phyloP scores from a whole-genome alignment of 2,888 invertebrate species.

The Aphrophora alni region DNA sequence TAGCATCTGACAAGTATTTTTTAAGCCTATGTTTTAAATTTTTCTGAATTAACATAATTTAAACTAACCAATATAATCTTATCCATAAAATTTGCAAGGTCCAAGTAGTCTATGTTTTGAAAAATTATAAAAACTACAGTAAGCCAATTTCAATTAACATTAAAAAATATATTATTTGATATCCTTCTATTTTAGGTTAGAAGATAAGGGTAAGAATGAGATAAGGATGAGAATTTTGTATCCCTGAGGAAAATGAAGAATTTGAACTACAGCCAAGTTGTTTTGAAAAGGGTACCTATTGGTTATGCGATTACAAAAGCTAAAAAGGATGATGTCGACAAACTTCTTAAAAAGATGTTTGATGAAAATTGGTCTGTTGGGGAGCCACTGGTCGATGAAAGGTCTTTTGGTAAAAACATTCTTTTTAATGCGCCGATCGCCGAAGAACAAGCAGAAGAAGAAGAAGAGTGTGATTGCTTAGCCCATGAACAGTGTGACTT shows the following conservation, averaged over 20 bases:
- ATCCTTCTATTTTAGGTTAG: slow-evolving; percentile 11
- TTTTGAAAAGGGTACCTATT: slow-evolving; percentile 14
- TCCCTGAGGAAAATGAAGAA: slow-evolving; percentile 7
- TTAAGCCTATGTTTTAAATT: no score
- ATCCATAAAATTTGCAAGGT: neutral
- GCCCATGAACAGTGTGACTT: slow-evolving; percentile 22
- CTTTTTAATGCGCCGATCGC: slow-evolving; percentile 12
- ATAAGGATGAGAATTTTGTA: slow-evolving; percentile 1
- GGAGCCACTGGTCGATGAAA: slow-evolving; percentile 16
- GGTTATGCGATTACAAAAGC: slow-evolving; percentile 12
- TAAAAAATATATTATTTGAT: slow-evolving; percentile 7
- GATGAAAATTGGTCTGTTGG: slow-evolving; percentile 20
- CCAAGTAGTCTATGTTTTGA: slow-evolving; percentile 12
- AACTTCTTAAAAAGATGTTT: slow-evolving; percentile 27
- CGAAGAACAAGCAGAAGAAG: slow-evolving; percentile 17
- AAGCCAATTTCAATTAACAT: slow-evolving; percentile 22
- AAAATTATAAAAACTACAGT: neutral
- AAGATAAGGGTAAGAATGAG: no score
- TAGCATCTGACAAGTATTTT: no score
- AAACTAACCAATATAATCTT: slow-evolving; percentile 12
- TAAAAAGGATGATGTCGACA: slow-evolving; percentile 27
- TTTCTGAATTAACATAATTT: slow-evolving; percentile 7
- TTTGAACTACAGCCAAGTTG: slow-evolving; percentile 4
- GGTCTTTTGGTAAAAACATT: slow-evolving; percentile 3
- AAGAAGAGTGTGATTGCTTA: slow-evolving; percentile 19